Evolutionary conservation across 2,113 vertebrate species (phyloP).

Genomic region (Neotoma lepida): DNA sequence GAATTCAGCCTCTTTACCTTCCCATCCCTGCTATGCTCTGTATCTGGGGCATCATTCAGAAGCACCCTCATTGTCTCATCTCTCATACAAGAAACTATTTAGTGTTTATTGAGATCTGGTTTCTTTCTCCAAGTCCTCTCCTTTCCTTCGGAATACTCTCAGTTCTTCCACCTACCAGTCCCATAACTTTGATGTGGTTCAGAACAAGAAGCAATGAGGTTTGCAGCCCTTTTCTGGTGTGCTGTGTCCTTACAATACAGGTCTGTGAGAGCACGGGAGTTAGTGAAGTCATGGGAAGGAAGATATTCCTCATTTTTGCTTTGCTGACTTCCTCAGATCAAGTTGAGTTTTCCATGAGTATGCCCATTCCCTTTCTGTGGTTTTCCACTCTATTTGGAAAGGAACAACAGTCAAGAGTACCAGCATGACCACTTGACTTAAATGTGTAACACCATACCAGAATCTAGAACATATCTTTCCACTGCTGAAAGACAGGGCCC

Average conservation of each 20-base stretch:
- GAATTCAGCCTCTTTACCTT: not conserved
- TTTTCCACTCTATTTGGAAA: not conserved
- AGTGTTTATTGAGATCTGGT: not conserved
- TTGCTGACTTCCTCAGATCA: not conserved
- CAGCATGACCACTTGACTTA: not conserved
- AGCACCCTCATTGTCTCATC: not conserved
- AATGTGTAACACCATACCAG: not conserved
- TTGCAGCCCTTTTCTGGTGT: not conserved
- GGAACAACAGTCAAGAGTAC: not conserved
- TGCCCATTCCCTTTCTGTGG: not conserved
- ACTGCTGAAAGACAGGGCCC: not conserved
- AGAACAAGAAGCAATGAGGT: not conserved
- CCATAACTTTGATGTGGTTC: not conserved
- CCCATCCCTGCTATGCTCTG: not conserved
- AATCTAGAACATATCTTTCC: not conserved
- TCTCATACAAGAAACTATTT: not conserved
- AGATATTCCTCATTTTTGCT: not conserved
- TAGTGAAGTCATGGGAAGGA: not conserved
- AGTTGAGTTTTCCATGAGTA: not conserved
- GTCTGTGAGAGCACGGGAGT: not conserved
- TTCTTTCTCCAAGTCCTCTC: not conserved
- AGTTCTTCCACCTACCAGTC: not conserved
- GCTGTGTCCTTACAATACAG: not conserved
- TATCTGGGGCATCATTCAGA: not conserved
- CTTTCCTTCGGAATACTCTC: not conserved